A percentile compares a stretch with the other conserved stretches of the same genome.
Conservation (phyloP, 2,797 vertebrate genomes). For the Acipenser oxyrinchus region DNA sequence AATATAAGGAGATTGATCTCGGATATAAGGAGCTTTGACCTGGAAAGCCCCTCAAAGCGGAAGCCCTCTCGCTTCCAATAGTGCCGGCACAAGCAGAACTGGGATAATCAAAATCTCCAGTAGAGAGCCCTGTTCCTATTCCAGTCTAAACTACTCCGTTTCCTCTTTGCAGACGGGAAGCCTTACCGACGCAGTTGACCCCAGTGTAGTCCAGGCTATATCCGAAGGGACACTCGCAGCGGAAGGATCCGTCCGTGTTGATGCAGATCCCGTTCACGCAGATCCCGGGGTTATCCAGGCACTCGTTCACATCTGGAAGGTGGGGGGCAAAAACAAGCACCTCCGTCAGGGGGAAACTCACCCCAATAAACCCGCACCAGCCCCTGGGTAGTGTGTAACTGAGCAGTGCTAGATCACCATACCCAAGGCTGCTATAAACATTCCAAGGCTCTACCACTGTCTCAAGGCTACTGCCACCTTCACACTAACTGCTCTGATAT, state of each 20-base stretch:
- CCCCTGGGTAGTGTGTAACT: not conserved
- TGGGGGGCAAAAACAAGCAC: not conserved
- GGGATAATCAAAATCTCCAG: not conserved
- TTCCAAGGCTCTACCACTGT: too few species aligned
- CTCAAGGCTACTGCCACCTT: not conserved
- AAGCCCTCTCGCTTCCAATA: not conserved
- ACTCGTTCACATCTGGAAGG: slow-evolving; percentile 83
- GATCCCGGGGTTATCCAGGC: slow-evolving; percentile 76
- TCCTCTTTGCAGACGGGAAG: not conserved
- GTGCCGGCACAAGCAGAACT: not conserved
- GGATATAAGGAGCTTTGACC: too few species aligned
- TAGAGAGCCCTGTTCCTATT: not conserved
- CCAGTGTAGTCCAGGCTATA: slow-evolving; percentile 87
- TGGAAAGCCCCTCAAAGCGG: too few species aligned
- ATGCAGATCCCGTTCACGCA: slow-evolving; percentile 82
- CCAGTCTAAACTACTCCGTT: too few species aligned
- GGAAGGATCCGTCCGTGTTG: slow-evolving; percentile 90
- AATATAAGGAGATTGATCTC: too few species aligned
- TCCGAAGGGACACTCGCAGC: slow-evolving; percentile 88
- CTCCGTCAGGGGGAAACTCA: not conserved
- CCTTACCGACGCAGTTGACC: slow-evolving; percentile 82
- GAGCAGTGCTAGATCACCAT: too few species aligned
- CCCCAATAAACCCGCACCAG: not conserved
- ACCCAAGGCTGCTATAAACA: too few species aligned
- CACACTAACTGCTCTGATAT: not conserved